Percentiles rank a stretch among this genome's conserved stretches.
Evolutionary conservation across 2,888 invertebrate species (phyloP).

Genomic region (Xestia xanthographa): DNA sequence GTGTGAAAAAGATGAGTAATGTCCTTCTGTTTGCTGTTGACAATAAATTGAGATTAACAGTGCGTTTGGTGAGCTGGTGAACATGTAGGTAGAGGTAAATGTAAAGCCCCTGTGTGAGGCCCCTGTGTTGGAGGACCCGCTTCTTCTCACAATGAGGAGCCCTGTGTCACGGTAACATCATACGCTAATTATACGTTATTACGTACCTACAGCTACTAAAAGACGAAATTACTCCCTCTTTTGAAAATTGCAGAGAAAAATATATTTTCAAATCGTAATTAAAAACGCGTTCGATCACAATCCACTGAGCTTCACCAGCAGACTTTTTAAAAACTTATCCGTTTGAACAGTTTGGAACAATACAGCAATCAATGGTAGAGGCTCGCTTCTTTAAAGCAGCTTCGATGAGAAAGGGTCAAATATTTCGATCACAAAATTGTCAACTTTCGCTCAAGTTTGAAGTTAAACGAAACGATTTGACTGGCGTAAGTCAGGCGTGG

Average conservation of each 20-base stretch:
- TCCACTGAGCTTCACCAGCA: slow-evolving; percentile 4
- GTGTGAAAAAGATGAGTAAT: background rate
- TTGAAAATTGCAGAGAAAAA: background rate
- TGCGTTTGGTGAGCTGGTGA: background rate
- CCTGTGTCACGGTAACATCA: background rate
- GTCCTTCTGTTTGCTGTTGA: background rate
- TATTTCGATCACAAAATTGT: slow-evolving; percentile 65
- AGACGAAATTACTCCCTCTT: background rate
- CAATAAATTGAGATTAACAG: too few relatives aligned
- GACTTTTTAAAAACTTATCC: slow-evolving; percentile 45
- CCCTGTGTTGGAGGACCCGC: background rate
- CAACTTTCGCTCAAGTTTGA: slow-evolving; percentile 63
- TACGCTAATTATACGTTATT: background rate
- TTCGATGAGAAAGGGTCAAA: slow-evolving; percentile 61
- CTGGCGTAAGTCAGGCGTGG: background rate
- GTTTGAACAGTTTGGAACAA: slow-evolving; percentile 31
- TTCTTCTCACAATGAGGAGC: background rate
- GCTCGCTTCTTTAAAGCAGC: slow-evolving; percentile 50
- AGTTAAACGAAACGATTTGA: slow-evolving; percentile 47
- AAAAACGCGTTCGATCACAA: slow-evolving; percentile 17
- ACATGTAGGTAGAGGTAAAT: background rate
- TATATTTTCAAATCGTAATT: background rate
- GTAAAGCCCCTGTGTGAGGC: too few relatives aligned
- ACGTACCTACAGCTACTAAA: background rate
- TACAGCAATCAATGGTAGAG: slow-evolving; percentile 52